Base-by-base conservation (phyloP, 1,140 invertebrate species). In the Parasteatoda tepidariorum region DNA sequence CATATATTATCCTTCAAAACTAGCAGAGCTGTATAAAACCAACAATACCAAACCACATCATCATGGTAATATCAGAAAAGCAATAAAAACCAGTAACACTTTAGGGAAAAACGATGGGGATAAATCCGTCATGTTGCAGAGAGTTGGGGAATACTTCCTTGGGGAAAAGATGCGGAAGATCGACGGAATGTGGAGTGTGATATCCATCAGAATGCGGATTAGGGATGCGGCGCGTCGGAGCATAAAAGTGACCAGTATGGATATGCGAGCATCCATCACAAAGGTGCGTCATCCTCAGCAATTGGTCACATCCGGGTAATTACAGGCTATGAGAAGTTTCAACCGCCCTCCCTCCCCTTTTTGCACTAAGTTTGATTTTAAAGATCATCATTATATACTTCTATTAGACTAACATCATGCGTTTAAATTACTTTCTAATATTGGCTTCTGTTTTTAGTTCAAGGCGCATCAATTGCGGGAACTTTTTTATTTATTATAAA, bases 161-260 rank as follows among this genome's bases (percentile, higher is more conserved):
- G 24, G 33, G 68, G 30, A 64, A 13, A 68, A 13, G 66, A 30
- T 13, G 64, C 31, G 34, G 34, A 26, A 67, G 24, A 24, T 7
- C 34, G 64, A 0, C 7, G 55, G 55, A 38, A 79, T 68, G 62
- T 30, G 30, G n/a, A 26, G n/a, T n/a, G 38, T 18, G 41, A 26
- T 67, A 79, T 79, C 75, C 75, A 79, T 79, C 75, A 79, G 62
- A 57, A 79, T 67, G 75, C 64, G 75, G 75, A 79, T 79, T 79
- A 79, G 48, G 28, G 75, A 33, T 26, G 41, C 24, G 18, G 68
- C 48, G 74, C 34, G 74, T 66, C 74, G 74, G 74, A 76, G 74
- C 74, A 76, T 41, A 76, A 76, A 76, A 79, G 75, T 79, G 75
- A 79, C 75, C 75, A 76, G 41, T 66, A 64, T 66, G 74, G 73